Percentiles rank a stretch among this genome's conserved stretches.
phyloP scores from a whole-genome alignment of 2,888 invertebrate genomes.

The Fragum fragum region DNA sequence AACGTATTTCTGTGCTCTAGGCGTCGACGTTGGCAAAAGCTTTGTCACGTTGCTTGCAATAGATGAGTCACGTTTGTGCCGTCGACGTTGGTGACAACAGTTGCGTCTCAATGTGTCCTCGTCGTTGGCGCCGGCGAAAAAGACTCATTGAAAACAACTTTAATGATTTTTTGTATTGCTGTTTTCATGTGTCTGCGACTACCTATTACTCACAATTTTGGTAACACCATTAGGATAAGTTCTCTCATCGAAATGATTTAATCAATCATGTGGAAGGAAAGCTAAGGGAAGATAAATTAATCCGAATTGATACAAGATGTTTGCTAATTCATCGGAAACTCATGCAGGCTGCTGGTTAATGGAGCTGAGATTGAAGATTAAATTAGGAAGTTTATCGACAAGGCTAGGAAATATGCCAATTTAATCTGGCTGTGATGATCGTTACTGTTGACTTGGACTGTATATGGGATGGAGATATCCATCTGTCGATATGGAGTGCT shows the following conservation, averaged over 20 bases:
- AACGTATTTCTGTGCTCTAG: too few species aligned
- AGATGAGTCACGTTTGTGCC: too few species aligned
- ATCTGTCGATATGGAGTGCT: not conserved
- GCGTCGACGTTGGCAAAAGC: too few species aligned
- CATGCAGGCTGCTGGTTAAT: constrained; percentile 67
- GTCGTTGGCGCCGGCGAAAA: too few species aligned
- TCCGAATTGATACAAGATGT: constrained; percentile 67
- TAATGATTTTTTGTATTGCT: too few species aligned
- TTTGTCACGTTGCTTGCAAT: too few species aligned
- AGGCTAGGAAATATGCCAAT: constrained; percentile 62
- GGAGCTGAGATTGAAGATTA: constrained; percentile 68
- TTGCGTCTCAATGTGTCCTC: too few species aligned
- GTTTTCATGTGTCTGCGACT: not conserved
- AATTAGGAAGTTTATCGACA: constrained; percentile 66
- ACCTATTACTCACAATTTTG: not conserved
- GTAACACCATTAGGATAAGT: not conserved
- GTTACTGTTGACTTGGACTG: constrained; percentile 66
- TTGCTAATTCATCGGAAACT: constrained; percentile 70
- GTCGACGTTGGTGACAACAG: too few species aligned
- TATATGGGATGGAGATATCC: constrained; percentile 8
- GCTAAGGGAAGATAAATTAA: constrained; percentile 54
- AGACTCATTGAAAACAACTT: too few species aligned
- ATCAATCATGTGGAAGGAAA: constrained; percentile 12
- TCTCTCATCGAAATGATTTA: not conserved
- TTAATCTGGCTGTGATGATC: constrained; percentile 63